Evolutionary conservation across 2,113 vertebrate genomes (phyloP), one percentile per base, ranked within the genome.

Genomic region (Saiga tatarica): DNA sequence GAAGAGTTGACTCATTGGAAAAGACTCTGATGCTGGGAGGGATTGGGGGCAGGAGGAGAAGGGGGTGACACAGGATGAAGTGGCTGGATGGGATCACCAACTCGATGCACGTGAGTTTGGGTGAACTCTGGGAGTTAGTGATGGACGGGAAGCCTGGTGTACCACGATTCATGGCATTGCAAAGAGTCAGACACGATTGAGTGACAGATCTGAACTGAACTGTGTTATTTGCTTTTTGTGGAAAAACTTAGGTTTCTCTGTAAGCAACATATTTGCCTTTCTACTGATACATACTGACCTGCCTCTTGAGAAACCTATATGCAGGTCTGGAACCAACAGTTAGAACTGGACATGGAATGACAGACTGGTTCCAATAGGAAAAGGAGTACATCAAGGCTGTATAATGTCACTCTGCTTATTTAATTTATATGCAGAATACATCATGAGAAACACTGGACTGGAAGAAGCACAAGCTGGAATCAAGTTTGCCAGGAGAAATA

Each of bases 101-200:
- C 28, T 62, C 3, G 5, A 62, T 62, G 28, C 13, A 62, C 28
- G 7, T 30, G 60, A 62, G 13, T 30, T 7, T 30, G 28, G 28
- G 59, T 62, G 28, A 62, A 62, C 26, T 62, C 28, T 6, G 28
- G 28, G 59, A 62, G 59, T 30, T 62, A 62, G 59, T 62, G 28
- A 62, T 62, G 59, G 28, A 15, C 0, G 28, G 28, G 59, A 62
- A 30, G 59, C 59, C 59, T 62, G 59, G 28, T 62, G 28, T 30
- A 3, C 28, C 28, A 6, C 0, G 1, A 62, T 30, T 15, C 28
- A 62, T 3, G 12, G 59, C 12, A 12, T 60, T 0, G 12, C 26
- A 60, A 57, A 57, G 28, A 62, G 13, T 62, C 28, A 3, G 13
- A 62, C 28, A 30, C 2, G 0, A 30, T 3, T 62, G 60, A 62